Evolutionary conservation across 2,888 invertebrate species (phyloP).

Genomic region (Parochlus steinenii): DNA sequence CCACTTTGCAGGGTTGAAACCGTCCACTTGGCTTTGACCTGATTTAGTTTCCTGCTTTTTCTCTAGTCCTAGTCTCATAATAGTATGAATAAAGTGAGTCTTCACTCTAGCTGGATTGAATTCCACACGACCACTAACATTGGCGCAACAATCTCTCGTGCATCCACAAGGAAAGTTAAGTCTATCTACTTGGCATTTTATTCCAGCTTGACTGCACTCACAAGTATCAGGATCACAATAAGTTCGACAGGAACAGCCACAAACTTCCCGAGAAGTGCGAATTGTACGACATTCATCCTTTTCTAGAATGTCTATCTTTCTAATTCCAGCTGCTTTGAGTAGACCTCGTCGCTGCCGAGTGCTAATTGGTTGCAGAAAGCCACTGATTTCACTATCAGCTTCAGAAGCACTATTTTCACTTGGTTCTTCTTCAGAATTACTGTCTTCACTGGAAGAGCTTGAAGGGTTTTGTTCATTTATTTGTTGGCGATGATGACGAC

Average conservation of each 20-base stretch:
- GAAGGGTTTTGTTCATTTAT: constrained; percentile 34
- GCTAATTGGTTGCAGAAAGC: constrained; percentile 82
- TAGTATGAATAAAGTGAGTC: constrained; percentile 92
- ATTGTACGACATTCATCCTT: constrained; percentile 91
- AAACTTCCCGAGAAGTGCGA: constrained; percentile 78
- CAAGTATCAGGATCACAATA: constrained; percentile 93
- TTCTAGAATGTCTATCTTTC: constrained; percentile 83
- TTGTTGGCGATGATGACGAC: constrained; percentile 68
- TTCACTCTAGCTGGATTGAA: constrained; percentile 91
- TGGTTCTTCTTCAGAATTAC: constrained; percentile 69
- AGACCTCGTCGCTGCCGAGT: constrained; percentile 78
- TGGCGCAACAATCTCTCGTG: constrained; percentile 83
- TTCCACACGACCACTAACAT: constrained; percentile 83
- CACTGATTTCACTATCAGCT: constrained; percentile 74
- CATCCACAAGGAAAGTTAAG: constrained; percentile 95
- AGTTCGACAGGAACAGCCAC: constrained; percentile 84
- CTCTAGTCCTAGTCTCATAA: constrained; percentile 82
- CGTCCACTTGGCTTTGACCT: no score
- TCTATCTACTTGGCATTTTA: constrained; percentile 93
- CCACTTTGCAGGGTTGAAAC: no score
- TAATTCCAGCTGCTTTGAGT: constrained; percentile 79
- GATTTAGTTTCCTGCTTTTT: constrained; percentile 51
- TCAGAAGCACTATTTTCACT: constrained; percentile 71
- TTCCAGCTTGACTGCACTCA: constrained; percentile 84
- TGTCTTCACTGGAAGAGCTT: constrained; percentile 52